These are phyloP conservation scores for Microtus agrestis DNA, from an alignment of 2,797 vertebrate species.

Conservation along the genomic window DNA sequence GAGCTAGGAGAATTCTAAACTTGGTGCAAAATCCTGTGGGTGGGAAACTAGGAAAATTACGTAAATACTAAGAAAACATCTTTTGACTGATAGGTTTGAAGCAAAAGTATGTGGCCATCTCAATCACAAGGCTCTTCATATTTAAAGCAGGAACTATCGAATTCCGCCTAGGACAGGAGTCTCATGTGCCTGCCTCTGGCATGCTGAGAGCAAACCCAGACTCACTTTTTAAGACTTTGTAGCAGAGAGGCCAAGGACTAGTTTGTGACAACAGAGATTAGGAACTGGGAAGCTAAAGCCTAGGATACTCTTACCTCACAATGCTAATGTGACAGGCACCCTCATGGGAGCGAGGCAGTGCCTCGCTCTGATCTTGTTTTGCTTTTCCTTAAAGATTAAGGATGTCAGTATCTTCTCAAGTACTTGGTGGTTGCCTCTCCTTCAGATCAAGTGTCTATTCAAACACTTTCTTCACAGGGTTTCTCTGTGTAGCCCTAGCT, in stretches of 20 bases:
- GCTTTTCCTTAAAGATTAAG: neutral
- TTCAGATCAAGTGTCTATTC: neutral
- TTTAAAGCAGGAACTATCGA: slow-evolving; percentile 5
- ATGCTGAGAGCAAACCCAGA: neutral
- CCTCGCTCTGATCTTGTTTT: neutral
- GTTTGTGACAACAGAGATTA: slow-evolving; percentile 24
- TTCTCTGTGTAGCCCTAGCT: neutral
- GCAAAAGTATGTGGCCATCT: neutral
- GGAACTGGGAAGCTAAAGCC: neutral
- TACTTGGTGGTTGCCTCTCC: neutral
- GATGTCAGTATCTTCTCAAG: neutral
- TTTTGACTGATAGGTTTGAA: slow-evolving; percentile 11
- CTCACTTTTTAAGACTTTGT: slow-evolving; percentile 13
- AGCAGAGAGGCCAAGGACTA: neutral
- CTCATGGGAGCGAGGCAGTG: neutral
- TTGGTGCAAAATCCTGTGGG: neutral
- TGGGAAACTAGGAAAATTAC: neutral
- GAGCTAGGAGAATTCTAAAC: neutral
- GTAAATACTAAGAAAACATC: neutral
- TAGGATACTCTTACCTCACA: neutral
- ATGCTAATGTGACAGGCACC: neutral
- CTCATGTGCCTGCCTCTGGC: neutral
- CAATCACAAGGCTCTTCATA: neutral
- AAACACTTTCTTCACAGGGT: neutral
- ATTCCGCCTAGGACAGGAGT: neutral